Conservation (phyloP, 2,797 vertebrate species). For the Schizopygopsis malacanthus region DNA sequence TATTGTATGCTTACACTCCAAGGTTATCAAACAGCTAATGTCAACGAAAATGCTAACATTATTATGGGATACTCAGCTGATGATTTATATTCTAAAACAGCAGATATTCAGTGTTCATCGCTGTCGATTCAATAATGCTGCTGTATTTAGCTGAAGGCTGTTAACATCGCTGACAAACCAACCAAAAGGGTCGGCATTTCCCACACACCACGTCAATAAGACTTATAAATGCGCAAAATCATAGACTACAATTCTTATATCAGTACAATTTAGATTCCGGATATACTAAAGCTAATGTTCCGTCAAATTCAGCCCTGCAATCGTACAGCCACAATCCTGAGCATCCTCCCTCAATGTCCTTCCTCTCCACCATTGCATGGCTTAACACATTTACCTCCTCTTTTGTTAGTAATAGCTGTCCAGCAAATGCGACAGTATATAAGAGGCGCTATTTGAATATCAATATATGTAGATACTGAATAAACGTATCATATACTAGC, state of each 20-base stretch:
- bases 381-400: conserved; percentile 40
- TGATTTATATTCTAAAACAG: conserved; percentile 5
- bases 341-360: conserved; percentile 59
- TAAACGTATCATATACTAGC: background rate
- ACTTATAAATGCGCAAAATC: conserved; percentile 37
- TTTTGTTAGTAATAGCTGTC: conserved; percentile 31
- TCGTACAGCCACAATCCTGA: conserved; percentile 47
- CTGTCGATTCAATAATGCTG: conserved; percentile 12
- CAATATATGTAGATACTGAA: background rate
- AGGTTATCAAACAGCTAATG: conserved; percentile 31
- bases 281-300: conserved; percentile 19
- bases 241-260: background rate
- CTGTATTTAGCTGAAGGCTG: conserved; percentile 24
- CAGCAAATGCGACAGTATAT: conserved; percentile 21
- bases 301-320: conserved; percentile 21
- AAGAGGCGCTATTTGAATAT: conserved; percentile 6
- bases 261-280: background rate
- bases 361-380: conserved; percentile 58
- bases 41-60: background rate
- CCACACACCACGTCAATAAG: conserved; percentile 24
- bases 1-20: conserved; percentile 38
- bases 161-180: conserved; percentile 23
- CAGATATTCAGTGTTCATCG: background rate
- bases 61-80: background rate
- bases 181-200: conserved; percentile 37